Evolutionary conservation across 2,797 vertebrate species (phyloP).

Genomic region (Thripadectes ignobilis): DNA sequence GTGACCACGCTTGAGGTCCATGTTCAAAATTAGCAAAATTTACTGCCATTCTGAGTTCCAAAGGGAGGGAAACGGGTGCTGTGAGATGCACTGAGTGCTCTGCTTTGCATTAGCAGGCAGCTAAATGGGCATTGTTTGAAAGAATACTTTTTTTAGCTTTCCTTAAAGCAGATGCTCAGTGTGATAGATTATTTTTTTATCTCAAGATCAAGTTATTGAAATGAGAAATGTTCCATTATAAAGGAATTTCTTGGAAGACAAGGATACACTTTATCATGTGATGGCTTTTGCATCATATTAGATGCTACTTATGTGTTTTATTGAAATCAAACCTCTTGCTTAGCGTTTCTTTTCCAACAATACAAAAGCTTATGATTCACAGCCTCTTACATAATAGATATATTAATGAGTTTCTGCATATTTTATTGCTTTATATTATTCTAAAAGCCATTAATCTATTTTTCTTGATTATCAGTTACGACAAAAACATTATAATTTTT

Average conservation of each 20-base stretch:
- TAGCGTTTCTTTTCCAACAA: neutral
- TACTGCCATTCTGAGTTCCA: neutral
- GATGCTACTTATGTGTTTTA: conserved; percentile 24
- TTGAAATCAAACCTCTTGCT: conserved; percentile 17
- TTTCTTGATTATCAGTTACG: conserved; percentile 28
- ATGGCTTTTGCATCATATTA: neutral
- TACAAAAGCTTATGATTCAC: conserved; percentile 65
- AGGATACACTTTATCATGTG: neutral
- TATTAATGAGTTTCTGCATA: conserved; percentile 71
- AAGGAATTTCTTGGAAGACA: conserved; percentile 33
- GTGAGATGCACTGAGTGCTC: neutral
- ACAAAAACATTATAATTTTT: neutral
- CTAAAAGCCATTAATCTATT: conserved; percentile 33
- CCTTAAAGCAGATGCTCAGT: conserved; percentile 6
- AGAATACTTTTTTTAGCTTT: neutral
- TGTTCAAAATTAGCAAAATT: conserved; percentile 28
- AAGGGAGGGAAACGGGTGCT: neutral
- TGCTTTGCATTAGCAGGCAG: neutral
- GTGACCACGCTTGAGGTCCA: neutral
- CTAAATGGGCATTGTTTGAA: conserved; percentile 37
- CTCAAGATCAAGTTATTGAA: conserved; percentile 19
- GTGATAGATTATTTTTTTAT: neutral
- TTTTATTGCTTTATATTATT: conserved; percentile 65
- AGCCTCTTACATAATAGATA: conserved; percentile 61
- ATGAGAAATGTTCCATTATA: conserved; percentile 41